phyloP scores from a whole-genome alignment of 2,888 invertebrate genomes.

The Marasmarcha lunaedactyla region DNA sequence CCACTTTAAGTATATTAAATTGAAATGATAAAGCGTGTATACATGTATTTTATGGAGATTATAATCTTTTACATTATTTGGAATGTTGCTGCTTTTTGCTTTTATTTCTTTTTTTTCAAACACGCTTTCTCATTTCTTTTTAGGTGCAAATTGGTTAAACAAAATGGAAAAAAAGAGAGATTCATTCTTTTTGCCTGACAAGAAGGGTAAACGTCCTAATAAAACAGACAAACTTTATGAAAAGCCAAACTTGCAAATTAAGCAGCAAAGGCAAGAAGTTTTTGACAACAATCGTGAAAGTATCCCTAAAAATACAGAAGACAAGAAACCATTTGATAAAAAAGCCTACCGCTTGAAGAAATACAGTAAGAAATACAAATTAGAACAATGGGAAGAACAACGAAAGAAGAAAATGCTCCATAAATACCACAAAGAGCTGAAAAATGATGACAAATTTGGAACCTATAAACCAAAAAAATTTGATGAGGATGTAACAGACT shows the following conservation, averaged over 20 bases:
- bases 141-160: slow-evolving; percentile 41
- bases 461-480: slow-evolving; percentile 61
- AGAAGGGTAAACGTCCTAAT: slow-evolving; percentile 22
- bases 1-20: background rate
- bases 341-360: slow-evolving; percentile 75
- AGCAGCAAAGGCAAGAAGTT: slow-evolving; percentile 29
- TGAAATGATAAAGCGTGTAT: slow-evolving; percentile 56
- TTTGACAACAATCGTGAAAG: slow-evolving; percentile 33
- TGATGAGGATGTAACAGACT: slow-evolving; percentile 51
- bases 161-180: slow-evolving; percentile 47
- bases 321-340: slow-evolving; percentile 75
- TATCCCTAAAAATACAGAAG: slow-evolving; percentile 9
- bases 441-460: slow-evolving; percentile 48
- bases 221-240: slow-evolving; percentile 8
- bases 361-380: slow-evolving; percentile 77
- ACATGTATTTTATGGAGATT: slow-evolving; percentile 15
- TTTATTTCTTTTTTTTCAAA: slow-evolving; percentile 32
- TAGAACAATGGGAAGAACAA: slow-evolving; percentile 76
- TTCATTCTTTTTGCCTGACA: slow-evolving; percentile 39
- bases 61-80: slow-evolving; percentile 15
- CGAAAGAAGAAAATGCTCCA: slow-evolving; percentile 69
- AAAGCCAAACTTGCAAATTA: slow-evolving; percentile 13
- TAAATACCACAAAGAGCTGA: slow-evolving; percentile 68
- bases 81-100: slow-evolving; percentile 16
- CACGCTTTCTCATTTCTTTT: slow-evolving; percentile 65